Base-by-base conservation (phyloP, 2,888 invertebrate species). In the Caenorhabditis afra region DNA sequence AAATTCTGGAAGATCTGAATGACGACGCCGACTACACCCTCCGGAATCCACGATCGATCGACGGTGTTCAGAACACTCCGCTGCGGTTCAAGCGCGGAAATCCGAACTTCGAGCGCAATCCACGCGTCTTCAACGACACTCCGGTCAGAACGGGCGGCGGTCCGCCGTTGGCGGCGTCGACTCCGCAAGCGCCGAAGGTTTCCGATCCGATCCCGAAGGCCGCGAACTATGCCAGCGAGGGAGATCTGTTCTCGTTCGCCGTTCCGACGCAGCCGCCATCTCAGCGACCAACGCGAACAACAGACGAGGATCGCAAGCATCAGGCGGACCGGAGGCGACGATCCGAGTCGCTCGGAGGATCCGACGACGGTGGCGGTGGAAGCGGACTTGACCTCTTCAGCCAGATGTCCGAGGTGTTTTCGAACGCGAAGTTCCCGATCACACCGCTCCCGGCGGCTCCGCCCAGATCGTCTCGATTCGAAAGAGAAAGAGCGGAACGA, bases 211-310 rank as follows among this genome's bases (percentile, higher is more conserved):
- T 47, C 22, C 7, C 12, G 22, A 49, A 49, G 22, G 1, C 18
- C 3, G 14, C 8, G 37, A 18, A 23, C 7, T 71, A 23, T 29
- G 53, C 61, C 10, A 55, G n/a, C 12, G 73, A 73, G 22, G 14
- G 39, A 1, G 73, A 73, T 16, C 39, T 71, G 12, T 73, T 73
- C 37, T 64, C 73, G 22, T 64, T 64, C 10, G 29, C 73, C 73
- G 4, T 44, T 18, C 71, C 62, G 4, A 8, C 57, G 4, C 3
- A 1, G 12, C 4, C 20, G 1, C 39, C 20, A 39, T 10, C 39
- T n/a, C n/a, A n/a, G n/a, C n/a, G n/a, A n/a, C n/a, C n/a, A n/a
- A n/a, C n/a, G n/a, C n/a, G n/a, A n/a, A n/a, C n/a, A n/a, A n/a
- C n/a, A n/a, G n/a, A n/a, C n/a, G n/a, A n/a, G n/a, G n/a, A n/a